Base-by-base conservation (phyloP, 1,140 invertebrate species). In the Panagrolaimus sp. region DNA sequence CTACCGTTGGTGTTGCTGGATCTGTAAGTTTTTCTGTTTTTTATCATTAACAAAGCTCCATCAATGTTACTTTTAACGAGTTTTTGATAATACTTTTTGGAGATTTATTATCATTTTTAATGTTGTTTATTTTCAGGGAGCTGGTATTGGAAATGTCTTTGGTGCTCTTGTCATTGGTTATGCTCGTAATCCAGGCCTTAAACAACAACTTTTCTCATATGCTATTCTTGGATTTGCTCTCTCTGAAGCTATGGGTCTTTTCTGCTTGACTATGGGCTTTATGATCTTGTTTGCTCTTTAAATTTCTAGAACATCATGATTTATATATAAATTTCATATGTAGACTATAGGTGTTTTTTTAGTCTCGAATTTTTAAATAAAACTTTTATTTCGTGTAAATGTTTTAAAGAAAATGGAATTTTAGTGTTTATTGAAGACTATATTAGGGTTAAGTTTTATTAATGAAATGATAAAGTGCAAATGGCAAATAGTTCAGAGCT, bases 201-300 rank as follows among this genome's bases (percentile, higher is more conserved):
- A 98, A 87, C 90, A 91, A 81, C 94, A 98, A 85, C 88, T 99
- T 67, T 99, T 99, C 89, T 76, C 75, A 4, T 82, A 82, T 67
- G 80, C 80, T 46, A 82, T 82, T 69, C 82, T 82, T 26, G 80
- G 80, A 85, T 99, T 99, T 85, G 96, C 96, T 87, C 87, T 99
- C 85, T 98, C 95, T 85, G 96, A 99, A 88, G 96, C 96, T 86
- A 99, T 98, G 95, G 96, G 96, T 89, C 92, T 99, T 72, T 98
- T 98, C 89, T 98, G 96, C 91, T 90, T 99, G 88, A 98, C 98
- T 93, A 98, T 99, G 96, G 94, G 95, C 85, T 98, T 98, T 89
- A 88, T 98, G 86, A 89, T 98, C 84, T 88, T 98, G 82, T 98
- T 97, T 88, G 96, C 96, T 87, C 96, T 98, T 89, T 98, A 97